Evolutionary conservation across 1,140 invertebrate species (phyloP), one percentile per base, ranked within the genome.

Genomic region (Leptinotarsa defecta): DNA sequence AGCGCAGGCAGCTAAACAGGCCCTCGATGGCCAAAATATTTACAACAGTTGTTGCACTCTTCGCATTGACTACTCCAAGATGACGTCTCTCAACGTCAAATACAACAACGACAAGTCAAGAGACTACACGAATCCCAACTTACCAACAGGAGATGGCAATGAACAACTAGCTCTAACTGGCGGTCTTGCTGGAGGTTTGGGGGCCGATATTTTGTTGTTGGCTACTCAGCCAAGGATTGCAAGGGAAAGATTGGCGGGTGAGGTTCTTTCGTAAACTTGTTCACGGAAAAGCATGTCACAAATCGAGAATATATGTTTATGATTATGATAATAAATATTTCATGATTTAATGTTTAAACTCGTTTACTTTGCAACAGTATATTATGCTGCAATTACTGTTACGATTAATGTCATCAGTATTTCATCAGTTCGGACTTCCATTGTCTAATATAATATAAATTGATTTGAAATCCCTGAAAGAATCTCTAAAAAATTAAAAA

Each of bases 41-140:
- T 99, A 99, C 91, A 99, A 98, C 87, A 96, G 95, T 64, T 99
- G 98, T 89, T 99, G 98, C 89, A 99, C 96, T n/a, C 89, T 99
- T 81, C 94, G 97, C 84, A 99, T 99, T 83, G 98, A 99, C 87
- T 99, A 98, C 89, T 98, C 96, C 80, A 99, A 99, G 88, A 92
- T 99, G 90, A 93, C 94, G 76, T 96, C 94, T 76, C 89, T 99
- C 76, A 99, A 99, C 87, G 97, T 99, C 49, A 99, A 98, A 86
- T 99, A 98, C 89, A 99, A 99, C 89, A 99, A 99, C 88, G 98
- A 99, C 89, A 99, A 99, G 88, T 98, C 95, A 70, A 90, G 98
- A 67, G 98, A 99, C 87, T 99, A 98, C 88, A 99, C 98, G 77
- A 99, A 99, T 87, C 97, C 98, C 27, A 94, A 92, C 83, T 90